Conservation (phyloP, 2,113 vertebrate species). For the Scomber colias region DNA sequence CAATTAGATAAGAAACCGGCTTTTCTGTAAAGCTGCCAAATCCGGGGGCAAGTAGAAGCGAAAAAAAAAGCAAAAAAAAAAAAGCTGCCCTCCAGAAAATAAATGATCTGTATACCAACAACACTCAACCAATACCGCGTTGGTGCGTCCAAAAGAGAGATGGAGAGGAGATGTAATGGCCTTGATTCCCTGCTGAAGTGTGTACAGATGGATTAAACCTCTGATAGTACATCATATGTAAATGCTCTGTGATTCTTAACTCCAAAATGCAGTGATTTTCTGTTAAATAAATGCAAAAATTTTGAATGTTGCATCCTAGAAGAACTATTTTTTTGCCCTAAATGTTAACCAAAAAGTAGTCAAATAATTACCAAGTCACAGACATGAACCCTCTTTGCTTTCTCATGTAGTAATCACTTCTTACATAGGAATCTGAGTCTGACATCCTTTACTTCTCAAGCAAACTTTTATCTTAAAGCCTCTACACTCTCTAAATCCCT, state of each 20-base stretch:
- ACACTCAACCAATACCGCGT: conserved; percentile 31
- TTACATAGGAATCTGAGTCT: conserved; percentile 27
- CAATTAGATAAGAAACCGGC: conserved; percentile 75
- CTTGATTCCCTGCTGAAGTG: conserved; percentile 5
- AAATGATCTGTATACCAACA: conserved; percentile 67
- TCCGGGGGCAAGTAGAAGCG: conserved; percentile 25
- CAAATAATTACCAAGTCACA: conserved; percentile 1
- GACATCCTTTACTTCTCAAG: conserved; percentile 38
- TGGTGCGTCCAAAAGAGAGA: conserved; percentile 23
- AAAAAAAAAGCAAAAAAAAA: background rate
- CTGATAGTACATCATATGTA: background rate
- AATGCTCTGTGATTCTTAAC: conserved; percentile 3
- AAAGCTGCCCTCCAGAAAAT: conserved; percentile 50
- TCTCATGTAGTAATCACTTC: background rate
- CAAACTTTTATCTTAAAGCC: conserved; percentile 50
- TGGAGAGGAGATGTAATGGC: background rate
- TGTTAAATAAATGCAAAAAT: background rate
- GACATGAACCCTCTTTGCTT: background rate
- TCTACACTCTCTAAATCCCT: conserved; percentile 33
- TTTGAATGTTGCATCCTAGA: background rate
- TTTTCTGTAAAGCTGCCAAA: conserved; percentile 77
- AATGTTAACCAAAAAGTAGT: background rate
- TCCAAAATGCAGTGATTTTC: background rate
- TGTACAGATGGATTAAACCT: conserved; percentile 19
- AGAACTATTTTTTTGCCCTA: background rate